Conservation (phyloP, 2,797 vertebrate genomes). For the Serranus cabrilla region DNA sequence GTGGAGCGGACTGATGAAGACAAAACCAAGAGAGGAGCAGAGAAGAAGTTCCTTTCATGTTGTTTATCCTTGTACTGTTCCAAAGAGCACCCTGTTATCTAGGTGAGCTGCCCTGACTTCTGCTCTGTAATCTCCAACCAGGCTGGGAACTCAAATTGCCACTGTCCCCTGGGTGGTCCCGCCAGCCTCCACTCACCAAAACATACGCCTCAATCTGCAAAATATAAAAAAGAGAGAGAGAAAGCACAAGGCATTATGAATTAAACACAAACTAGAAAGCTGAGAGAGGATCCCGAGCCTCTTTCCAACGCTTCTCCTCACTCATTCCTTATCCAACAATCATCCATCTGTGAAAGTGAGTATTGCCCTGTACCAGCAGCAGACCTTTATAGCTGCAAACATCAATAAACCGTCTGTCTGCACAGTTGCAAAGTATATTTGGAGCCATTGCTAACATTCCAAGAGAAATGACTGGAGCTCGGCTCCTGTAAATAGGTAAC, state of each 20-base stretch:
- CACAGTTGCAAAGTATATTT: conserved; percentile 69
- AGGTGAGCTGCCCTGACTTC: conserved; percentile 74
- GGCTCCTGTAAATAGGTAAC: conserved; percentile 70
- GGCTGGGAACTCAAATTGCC: conserved; percentile 77
- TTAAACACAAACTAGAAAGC: conserved; percentile 43
- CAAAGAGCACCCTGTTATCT: conserved; percentile 82
- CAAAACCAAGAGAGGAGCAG: conserved; percentile 33
- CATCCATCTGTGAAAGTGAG: conserved; percentile 70
- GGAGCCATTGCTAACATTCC: conserved; percentile 76
- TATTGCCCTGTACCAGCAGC: conserved; percentile 59
- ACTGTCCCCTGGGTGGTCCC: conserved; percentile 79
- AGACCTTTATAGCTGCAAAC: conserved; percentile 70
- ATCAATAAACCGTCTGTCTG: conserved; percentile 81
- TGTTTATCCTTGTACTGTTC: conserved; percentile 75
- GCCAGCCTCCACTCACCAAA: conserved; percentile 90
- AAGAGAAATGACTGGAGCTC: conserved; percentile 72
- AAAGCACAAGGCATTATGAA: conserved; percentile 47
- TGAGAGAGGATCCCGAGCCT: conserved; percentile 23
- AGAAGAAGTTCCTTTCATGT: conserved; percentile 68
- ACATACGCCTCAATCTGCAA: conserved; percentile 92
- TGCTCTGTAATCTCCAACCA: conserved; percentile 81
- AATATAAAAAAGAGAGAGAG: conserved; percentile 43
- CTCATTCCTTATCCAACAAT: conserved; percentile 64
- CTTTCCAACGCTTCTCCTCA: conserved; percentile 21
- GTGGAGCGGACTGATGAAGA: conserved; percentile 9